A percentile compares a stretch with the other conserved stretches of the same genome.
phyloP scores from a whole-genome alignment of 2,113 vertebrate species.

The Eulacestoma nigropectus region DNA sequence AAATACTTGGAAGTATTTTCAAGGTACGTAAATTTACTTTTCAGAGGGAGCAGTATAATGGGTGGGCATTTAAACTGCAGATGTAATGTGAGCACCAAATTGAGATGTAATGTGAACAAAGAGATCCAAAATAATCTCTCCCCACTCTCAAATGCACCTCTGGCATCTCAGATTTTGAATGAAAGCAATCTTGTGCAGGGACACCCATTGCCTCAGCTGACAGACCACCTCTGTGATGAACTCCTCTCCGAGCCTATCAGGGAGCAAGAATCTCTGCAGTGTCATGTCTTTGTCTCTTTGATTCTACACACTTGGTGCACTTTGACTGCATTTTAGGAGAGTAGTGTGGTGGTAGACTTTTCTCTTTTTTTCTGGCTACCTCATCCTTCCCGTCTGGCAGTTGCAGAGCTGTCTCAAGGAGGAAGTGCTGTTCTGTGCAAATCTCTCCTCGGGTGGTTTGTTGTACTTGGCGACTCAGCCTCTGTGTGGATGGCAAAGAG shows the following conservation, averaged over 20 bases:
- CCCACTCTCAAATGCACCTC: background rate
- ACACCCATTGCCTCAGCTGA: rapidly evolving
- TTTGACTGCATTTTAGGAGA: background rate
- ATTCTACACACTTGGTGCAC: rapidly evolving
- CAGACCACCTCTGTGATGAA: background rate
- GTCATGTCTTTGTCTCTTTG: background rate
- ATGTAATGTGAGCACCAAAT: background rate
- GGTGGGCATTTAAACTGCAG: background rate
- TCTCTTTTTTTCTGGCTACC: background rate
- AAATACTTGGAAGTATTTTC: background rate
- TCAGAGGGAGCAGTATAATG: background rate
- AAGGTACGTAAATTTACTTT: background rate
- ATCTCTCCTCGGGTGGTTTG: background rate
- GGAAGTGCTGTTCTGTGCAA: background rate
- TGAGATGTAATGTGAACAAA: too few relatives aligned
- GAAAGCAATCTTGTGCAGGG: background rate
- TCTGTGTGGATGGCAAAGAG: rapidly evolving
- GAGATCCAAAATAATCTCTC: background rate
- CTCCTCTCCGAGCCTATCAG: background rate
- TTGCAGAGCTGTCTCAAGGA: background rate
- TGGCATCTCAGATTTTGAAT: background rate
- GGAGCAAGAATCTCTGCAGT: background rate
- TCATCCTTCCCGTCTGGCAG: background rate
- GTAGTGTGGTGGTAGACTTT: background rate
- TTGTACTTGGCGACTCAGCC: rapidly evolving